phyloP scores from a whole-genome alignment of 2,888 invertebrate genomes.

The Chymomyza amoena region DNA sequence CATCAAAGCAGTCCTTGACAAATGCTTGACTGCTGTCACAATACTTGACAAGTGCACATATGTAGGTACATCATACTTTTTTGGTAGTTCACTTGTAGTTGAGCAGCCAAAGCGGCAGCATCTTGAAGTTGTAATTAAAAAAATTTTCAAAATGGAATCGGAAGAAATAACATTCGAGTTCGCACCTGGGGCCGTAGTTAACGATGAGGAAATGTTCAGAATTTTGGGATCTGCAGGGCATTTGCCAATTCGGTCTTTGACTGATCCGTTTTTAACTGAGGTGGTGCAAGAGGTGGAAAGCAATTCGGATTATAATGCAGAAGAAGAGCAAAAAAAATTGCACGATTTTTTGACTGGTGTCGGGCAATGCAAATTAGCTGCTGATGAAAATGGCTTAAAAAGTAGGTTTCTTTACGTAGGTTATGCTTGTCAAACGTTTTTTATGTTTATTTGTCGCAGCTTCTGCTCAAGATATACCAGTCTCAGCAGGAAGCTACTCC shows the following conservation, averaged over 20 bases:
- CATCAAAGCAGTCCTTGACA: too few species aligned
- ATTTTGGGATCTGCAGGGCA: slow-evolving; percentile 27
- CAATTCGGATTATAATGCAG: slow-evolving; percentile 51
- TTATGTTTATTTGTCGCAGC: not conserved
- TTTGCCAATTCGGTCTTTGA: slow-evolving; percentile 34
- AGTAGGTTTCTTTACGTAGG: not conserved
- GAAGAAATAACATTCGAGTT: not conserved
- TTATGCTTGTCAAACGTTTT: not conserved
- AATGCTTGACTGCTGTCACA: too few species aligned
- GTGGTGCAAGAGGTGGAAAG: slow-evolving; percentile 42
- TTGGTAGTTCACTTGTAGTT: not conserved
- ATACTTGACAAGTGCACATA: too few species aligned
- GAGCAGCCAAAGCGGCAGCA: not conserved
- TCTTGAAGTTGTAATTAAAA: not conserved
- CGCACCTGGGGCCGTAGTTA: slow-evolving; percentile 13
- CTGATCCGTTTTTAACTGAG: slow-evolving; percentile 49
- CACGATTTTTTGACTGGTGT: slow-evolving; percentile 63
- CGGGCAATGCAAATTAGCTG: not conserved
- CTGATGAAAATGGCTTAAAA: slow-evolving; percentile 18
- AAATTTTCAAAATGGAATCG: not conserved
- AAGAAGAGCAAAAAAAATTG: slow-evolving; percentile 65
- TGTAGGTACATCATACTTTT: not conserved
- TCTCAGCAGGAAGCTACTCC: slow-evolving; percentile 23
- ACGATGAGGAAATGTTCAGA: slow-evolving; percentile 34
- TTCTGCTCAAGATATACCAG: not conserved